Conservation (phyloP, 2,113 vertebrate genomes). For the Leptobrachium ailaonicum region DNA sequence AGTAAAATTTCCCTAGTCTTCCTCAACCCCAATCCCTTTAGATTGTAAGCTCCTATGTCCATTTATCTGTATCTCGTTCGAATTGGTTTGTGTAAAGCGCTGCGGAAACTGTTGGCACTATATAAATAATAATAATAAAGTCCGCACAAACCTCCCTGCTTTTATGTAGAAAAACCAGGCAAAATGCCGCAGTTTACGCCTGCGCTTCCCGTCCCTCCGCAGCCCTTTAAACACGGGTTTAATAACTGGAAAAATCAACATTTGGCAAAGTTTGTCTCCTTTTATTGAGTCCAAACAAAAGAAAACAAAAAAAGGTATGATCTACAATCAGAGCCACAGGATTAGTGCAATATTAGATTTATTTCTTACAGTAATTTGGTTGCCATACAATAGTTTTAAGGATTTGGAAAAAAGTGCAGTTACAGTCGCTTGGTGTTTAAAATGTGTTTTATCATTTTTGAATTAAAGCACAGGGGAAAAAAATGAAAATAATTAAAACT, state of each 20-base stretch:
- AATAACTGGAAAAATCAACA: slow-evolving; percentile 7
- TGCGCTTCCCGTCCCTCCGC: neutral
- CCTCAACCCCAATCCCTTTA: too few relatives aligned
- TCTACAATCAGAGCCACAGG: slow-evolving; percentile 75
- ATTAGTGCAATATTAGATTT: slow-evolving; percentile 92
- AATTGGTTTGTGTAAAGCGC: too few relatives aligned
- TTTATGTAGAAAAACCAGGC: too few relatives aligned
- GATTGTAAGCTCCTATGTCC: too few relatives aligned
- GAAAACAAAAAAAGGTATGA: slow-evolving; percentile 16
- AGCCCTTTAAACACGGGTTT: neutral
- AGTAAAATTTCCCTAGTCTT: too few relatives aligned
- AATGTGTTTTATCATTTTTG: slow-evolving; percentile 74
- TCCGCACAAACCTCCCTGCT: too few relatives aligned
- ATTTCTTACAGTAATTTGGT: slow-evolving; percentile 98
- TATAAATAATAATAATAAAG: too few relatives aligned
- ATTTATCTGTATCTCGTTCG: too few relatives aligned
- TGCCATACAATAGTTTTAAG: slow-evolving; percentile 91
- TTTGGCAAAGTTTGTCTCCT: slow-evolving; percentile 52
- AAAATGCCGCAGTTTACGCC: too few relatives aligned
- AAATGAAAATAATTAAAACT: slow-evolving; percentile 74
- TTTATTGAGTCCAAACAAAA: slow-evolving; percentile 54
- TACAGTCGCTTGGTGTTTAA: slow-evolving; percentile 76
- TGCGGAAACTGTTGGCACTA: too few relatives aligned
- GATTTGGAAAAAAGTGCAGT: slow-evolving; percentile 80
- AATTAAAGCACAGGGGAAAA: slow-evolving; percentile 81